Evolutionary conservation across 53 echinoderm and acorn worm genomes (phyloP), one percentile per base, ranked within the genome.

Genomic region (Patiria pectinifera): DNA sequence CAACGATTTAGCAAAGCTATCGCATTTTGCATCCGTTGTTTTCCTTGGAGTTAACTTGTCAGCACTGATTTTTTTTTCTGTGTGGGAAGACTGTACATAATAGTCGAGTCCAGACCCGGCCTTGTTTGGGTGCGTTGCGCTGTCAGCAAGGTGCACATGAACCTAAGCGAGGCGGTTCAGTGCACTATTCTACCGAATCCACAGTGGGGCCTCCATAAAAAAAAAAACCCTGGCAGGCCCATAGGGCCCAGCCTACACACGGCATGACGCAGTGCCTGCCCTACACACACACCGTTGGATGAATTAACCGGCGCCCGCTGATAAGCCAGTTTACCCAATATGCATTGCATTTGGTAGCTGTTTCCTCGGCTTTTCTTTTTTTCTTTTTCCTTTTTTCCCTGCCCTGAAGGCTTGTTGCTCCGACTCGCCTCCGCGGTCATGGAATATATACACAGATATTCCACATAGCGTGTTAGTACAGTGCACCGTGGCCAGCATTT

Each of bases 251-350:
- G 53, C 47, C 26, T 14, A 66, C n/a, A 62, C 89, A 89, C 69
- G 69, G 90, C 80, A 90, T 90, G 90, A 90, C 69, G 81, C 69
- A 90, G 90, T 66, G 59, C 59, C 53, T 53, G 6, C 8, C 53
- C 8, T 8, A 53, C 53, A 13, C 69, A 69, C 79, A 90, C 90
- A 90, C 90, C 47, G 81, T 47, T 81, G 90, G 82, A 62, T 66
- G 90, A 90, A 90, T 90, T 90, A 90, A 80, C 90, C 45, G 66
- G 59, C 53, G 53, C 23, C 82, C 45, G 81, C 90, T 78, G 90
- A 69, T 90, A 90, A 90, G 90, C 90, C 90, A 90, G 80, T 90
- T 90, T 90, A 80, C 90, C 90, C 90, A 90, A 90, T 90, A 90
- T 90, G 90, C 90, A 90, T 90, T 90, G 90, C 90, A 90, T 90